Evolutionary conservation across 2,113 vertebrate species (phyloP).

Genomic region (Numida meleagris): DNA sequence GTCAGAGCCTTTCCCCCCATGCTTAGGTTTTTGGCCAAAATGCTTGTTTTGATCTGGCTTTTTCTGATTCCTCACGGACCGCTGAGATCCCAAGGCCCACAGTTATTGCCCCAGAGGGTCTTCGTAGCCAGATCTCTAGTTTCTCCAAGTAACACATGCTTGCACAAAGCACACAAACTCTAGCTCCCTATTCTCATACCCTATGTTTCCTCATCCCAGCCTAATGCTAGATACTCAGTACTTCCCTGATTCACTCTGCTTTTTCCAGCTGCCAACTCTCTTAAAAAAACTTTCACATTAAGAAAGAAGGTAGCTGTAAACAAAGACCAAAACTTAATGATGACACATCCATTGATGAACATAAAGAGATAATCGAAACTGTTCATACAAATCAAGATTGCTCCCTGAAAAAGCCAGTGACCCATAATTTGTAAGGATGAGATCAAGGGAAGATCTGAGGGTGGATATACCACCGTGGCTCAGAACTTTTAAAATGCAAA

Average conservation of each 20-base stretch:
- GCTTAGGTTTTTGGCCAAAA: background rate
- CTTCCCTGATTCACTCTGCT: background rate
- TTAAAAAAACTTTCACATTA: background rate
- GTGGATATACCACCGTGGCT: background rate
- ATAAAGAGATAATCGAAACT: background rate
- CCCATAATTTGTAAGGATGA: background rate
- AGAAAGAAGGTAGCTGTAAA: background rate
- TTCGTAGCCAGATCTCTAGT: background rate
- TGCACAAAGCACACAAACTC: background rate
- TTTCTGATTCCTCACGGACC: background rate
- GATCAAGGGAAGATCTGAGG: background rate
- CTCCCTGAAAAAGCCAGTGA: background rate
- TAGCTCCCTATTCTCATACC: background rate
- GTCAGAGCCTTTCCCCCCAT: too few relatives aligned
- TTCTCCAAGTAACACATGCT: background rate
- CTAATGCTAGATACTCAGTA: fast-evolving
- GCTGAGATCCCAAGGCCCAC: background rate
- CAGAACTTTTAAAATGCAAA: background rate
- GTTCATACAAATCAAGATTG: background rate
- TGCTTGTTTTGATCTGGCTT: background rate
- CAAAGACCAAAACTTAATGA: background rate
- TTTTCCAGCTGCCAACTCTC: background rate
- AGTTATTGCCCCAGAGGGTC: fast-evolving
- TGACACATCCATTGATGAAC: background rate
- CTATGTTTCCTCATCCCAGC: fast-evolving